Percentiles rank a stretch among this genome's conserved stretches.
phyloP scores from a whole-genome alignment of 2,888 invertebrate species.

The Drosophila differens region DNA sequence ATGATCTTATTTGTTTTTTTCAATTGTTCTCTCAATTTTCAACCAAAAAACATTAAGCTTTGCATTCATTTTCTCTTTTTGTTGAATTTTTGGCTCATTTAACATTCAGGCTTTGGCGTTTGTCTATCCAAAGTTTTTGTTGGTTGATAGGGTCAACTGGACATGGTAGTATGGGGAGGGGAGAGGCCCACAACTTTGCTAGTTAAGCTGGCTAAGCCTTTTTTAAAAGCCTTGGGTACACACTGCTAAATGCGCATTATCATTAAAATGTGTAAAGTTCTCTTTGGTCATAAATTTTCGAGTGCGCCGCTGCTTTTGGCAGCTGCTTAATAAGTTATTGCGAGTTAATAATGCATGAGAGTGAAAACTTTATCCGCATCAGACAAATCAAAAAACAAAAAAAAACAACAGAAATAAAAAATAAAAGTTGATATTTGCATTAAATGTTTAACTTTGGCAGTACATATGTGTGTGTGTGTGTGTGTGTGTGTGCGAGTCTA shows the following conservation, averaged over 20 bases:
- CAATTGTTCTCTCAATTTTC: not conserved
- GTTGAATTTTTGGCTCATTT: conserved; percentile 61
- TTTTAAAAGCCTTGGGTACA: conserved; percentile 79
- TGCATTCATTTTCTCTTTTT: conserved; percentile 18
- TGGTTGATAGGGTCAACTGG: conserved; percentile 46
- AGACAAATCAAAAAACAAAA: conserved; percentile 32
- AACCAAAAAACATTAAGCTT: conserved; percentile 21
- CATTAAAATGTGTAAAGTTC: conserved; percentile 80
- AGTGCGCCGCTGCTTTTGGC: conserved; percentile 47
- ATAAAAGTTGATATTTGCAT: conserved; percentile 56
- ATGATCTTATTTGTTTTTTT: conserved; percentile 8
- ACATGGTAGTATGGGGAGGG: not conserved
- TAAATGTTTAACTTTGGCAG: conserved; percentile 47
- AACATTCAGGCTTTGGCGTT: conserved; percentile 74
- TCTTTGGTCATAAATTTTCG: conserved; percentile 67
- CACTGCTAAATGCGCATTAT: conserved; percentile 81
- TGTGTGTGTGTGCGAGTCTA: not conserved
- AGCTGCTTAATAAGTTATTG: conserved; percentile 55
- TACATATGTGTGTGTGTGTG: not conserved
- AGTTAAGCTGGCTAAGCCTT: conserved; percentile 80
- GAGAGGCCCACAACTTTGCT: conserved; percentile 62
- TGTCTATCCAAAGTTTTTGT: conserved; percentile 45
- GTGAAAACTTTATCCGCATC: conserved; percentile 55
- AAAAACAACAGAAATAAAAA: conserved; percentile 17
- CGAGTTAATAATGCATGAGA: conserved; percentile 72